Conservation (phyloP, 2,888 invertebrate genomes). For the Parochlus steinenii region DNA sequence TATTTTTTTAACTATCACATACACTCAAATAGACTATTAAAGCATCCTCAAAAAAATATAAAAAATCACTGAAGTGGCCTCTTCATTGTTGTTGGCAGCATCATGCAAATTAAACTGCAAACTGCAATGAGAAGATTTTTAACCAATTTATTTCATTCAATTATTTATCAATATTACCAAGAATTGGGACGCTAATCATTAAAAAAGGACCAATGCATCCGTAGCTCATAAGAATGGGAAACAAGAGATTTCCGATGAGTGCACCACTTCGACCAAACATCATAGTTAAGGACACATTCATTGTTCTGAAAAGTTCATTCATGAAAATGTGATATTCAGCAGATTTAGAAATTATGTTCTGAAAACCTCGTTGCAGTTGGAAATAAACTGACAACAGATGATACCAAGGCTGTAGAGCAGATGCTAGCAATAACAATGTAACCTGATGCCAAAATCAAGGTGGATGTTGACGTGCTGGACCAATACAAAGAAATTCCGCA, state of each 20-base stretch:
- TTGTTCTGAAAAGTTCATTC: constrained; percentile 35
- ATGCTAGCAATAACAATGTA: constrained; percentile 38
- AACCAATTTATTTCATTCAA: constrained; percentile 1
- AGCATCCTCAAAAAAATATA: too few species aligned
- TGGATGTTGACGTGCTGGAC: constrained; percentile 34
- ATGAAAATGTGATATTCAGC: neutral
- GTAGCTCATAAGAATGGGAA: constrained; percentile 46
- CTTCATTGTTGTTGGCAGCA: constrained; percentile 17
- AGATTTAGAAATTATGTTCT: neutral
- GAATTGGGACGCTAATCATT: constrained; percentile 42
- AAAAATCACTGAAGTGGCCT: constrained; percentile 7
- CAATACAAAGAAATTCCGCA: constrained; percentile 38
- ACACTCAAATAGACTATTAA: too few species aligned
- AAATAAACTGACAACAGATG: constrained; percentile 45
- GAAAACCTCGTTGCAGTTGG: constrained; percentile 45
- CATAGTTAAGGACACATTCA: constrained; percentile 52
- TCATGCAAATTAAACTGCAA: constrained; percentile 19
- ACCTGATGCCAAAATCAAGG: constrained; percentile 37
- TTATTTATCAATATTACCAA: constrained; percentile 31
- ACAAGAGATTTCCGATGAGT: constrained; percentile 49
- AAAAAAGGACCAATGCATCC: constrained; percentile 60
- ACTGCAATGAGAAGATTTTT: constrained; percentile 15
- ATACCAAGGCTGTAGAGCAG: constrained; percentile 39
- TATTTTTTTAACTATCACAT: too few species aligned
- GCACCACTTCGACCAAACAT: constrained; percentile 57